Evolutionary conservation across 2,113 vertebrate species (phyloP).

Genomic region (Apeltes quadracus): DNA sequence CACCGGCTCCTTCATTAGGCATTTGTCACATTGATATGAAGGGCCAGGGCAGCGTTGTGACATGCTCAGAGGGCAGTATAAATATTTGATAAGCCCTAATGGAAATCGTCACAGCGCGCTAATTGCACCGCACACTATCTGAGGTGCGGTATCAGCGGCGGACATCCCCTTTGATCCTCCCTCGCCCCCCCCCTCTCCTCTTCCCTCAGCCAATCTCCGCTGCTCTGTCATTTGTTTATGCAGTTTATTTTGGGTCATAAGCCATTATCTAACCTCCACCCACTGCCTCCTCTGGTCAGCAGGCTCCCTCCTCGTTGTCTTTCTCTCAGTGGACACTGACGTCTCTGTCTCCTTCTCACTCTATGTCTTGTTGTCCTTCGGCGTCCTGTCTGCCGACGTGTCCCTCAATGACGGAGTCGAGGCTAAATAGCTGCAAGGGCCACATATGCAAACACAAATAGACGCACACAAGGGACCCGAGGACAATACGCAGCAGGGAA

Average conservation of each 20-base stretch:
- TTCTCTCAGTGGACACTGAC: conserved; percentile 27
- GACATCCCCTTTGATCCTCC: conserved; percentile 85
- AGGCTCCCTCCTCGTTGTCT: conserved; percentile 42
- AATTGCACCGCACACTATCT: conserved; percentile 98
- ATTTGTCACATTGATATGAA: conserved; percentile 96
- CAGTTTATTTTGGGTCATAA: conserved; percentile 61
- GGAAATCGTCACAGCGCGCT: conserved; percentile 98
- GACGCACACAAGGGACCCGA: conserved; percentile 14
- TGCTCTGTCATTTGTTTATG: conserved; percentile 58
- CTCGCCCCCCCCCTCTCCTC: conserved; percentile 36
- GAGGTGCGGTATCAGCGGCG: conserved; percentile 82
- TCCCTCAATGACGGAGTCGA: conserved; percentile 11
- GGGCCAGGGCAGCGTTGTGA: conserved; percentile 82
- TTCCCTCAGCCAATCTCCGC: conserved; percentile 41
- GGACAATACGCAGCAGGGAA: conserved; percentile 24
- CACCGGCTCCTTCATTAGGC: conserved; percentile 80
- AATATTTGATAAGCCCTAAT: conserved; percentile 99
- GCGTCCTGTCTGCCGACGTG: neutral
- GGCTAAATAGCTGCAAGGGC: conserved; percentile 30
- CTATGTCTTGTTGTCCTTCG: conserved; percentile 9
- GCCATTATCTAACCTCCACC: conserved; percentile 42
- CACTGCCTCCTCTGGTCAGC: conserved; percentile 47
- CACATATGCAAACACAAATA: conserved; percentile 16
- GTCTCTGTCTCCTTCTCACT: conserved; percentile 28
- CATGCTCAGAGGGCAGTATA: conserved; percentile 94